These are phyloP conservation scores for Lordiphosa mommai DNA, from an alignment of 1,140 invertebrate species.

Conservation along the genomic window DNA sequence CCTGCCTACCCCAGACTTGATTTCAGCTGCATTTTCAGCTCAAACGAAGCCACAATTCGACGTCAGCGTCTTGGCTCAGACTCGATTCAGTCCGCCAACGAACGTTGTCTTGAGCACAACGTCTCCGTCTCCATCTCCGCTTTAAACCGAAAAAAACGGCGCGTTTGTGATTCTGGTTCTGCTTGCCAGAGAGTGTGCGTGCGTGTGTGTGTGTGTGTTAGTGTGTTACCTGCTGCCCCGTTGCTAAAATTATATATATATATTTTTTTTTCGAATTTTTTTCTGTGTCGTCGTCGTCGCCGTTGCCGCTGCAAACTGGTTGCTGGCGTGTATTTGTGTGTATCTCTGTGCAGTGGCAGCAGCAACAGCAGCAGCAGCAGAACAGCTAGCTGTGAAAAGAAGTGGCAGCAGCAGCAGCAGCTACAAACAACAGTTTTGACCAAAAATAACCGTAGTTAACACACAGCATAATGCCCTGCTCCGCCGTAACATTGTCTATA, in stretches of 20 bases:
- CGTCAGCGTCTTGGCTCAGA: conserved; percentile 45
- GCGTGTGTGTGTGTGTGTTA: conserved; percentile 25
- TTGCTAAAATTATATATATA: conserved; percentile 66
- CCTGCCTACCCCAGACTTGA: conserved; percentile 11
- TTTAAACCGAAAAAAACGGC: conserved; percentile 4
- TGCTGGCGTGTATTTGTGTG: conserved; percentile 30
- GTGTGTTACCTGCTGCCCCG: conserved; percentile 48
- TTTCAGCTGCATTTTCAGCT: conserved; percentile 31
- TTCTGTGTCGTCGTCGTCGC: conserved; percentile 53
- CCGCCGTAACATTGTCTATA: conserved; percentile 94
- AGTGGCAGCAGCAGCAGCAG: conserved; percentile 28
- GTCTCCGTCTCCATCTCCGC: conserved; percentile 24
- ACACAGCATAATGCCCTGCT: conserved; percentile 89
- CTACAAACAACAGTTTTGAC: conserved; percentile 25
- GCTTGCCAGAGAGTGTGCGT: conserved; percentile 1
- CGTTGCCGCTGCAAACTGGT: conserved; percentile 60
- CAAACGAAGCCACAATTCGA: conserved; percentile 7
- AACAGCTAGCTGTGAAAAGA: conserved; percentile 34
- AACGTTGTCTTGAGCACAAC: conserved; percentile 61
- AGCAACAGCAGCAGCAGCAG: conserved; percentile 47
- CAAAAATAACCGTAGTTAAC: background rate
- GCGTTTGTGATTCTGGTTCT: conserved; percentile 14
- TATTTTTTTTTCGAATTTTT: conserved; percentile 61
- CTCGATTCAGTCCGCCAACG: conserved; percentile 48
- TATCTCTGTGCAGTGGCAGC: conserved; percentile 28